Percentiles rank a stretch among this genome's conserved stretches.
phyloP scores from a whole-genome alignment of 2,888 invertebrate species.

The Sesamia inferens region DNA sequence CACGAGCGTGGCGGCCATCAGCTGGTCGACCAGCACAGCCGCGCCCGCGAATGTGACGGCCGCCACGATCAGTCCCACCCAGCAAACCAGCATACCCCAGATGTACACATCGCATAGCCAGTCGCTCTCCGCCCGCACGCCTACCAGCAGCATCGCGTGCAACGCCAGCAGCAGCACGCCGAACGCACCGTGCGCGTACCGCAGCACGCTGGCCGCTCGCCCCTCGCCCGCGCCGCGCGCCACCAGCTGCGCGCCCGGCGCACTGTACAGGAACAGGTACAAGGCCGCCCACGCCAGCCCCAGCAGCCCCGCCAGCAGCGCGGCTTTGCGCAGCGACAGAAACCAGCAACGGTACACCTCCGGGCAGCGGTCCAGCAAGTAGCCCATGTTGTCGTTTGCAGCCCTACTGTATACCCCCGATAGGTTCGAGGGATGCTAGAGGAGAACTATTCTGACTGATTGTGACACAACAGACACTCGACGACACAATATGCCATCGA shows the following conservation, averaged over 20 bases:
- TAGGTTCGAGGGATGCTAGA: background rate
- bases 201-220: slow-evolving; percentile 38
- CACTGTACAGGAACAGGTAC: slow-evolving; percentile 61
- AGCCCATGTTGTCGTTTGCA: slow-evolving; percentile 61
- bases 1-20: slow-evolving; percentile 12
- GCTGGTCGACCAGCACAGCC: slow-evolving; percentile 13
- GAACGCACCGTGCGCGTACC: slow-evolving; percentile 66
- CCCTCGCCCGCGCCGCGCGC: slow-evolving; percentile 49
- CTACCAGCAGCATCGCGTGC: slow-evolving; percentile 66
- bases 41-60: slow-evolving; percentile 31
- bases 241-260: slow-evolving; percentile 51
- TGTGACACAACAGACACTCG: slow-evolving; percentile 10
- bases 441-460: background rate
- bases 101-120: slow-evolving; percentile 72
- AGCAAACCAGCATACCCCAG: slow-evolving; percentile 66
- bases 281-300: slow-evolving; percentile 65
- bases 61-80: slow-evolving; percentile 38
- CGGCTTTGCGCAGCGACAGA: slow-evolving; percentile 60
- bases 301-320: slow-evolving; percentile 59
- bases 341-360: slow-evolving; percentile 65
- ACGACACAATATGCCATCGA: background rate
- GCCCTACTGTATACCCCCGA: too few species aligned
- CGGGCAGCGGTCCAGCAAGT: slow-evolving; percentile 69
- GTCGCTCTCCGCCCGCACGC: slow-evolving; percentile 59
- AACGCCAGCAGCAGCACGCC: slow-evolving; percentile 68